Base-by-base conservation (phyloP, 2,888 invertebrate species). In the Silvanus unidentatus region DNA sequence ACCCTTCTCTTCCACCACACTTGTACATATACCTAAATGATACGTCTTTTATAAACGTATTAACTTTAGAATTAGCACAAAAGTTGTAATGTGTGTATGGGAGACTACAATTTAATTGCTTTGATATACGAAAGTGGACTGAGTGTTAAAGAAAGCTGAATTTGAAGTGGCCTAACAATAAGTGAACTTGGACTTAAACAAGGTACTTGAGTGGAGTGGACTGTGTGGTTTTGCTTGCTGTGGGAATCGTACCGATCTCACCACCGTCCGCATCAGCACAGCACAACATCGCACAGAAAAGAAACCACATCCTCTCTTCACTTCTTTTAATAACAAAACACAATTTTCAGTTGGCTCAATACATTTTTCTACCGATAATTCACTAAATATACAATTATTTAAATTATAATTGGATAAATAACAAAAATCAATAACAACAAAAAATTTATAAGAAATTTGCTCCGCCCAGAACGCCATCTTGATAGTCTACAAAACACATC, bases 391-490 rank as follows among this genome's bases (percentile, higher is more conserved):
- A 22, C 3, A 22, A 22, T 5, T 22, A 22, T 22, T 5, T 22
- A 22, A 22, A 22, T 22, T 22, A 22, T 22, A 22, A 22, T 22
- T 22, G 22, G 22, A 22, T 22, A 22, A 22, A 22, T 22, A 22
- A n/a, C n/a, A n/a, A 22, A 22, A 8, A 22, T 22, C 8, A 22
- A 22, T 22, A 22, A 22, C 22, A 22, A 22, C 51, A 57, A 59
- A 52, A 58, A 49, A 52, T 47, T 40, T 42, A 46, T 46, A 51
- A 53, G 10, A 51, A 52, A 52, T 58, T 56, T 62, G 62, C 60
- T 52, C 57, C 62, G 57, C 63, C 60, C 53, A 43, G 35, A 38
- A 43, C 64, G 66, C 64, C 64, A 65, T 66, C 62, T 66, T 66
- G 63, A 59, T 57, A 53, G 50, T 58, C 58, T 45, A 42, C 52